Evolutionary conservation across 2,113 vertebrate species (phyloP), one percentile per base, ranked within the genome.

Genomic region (Morone chrysops): DNA sequence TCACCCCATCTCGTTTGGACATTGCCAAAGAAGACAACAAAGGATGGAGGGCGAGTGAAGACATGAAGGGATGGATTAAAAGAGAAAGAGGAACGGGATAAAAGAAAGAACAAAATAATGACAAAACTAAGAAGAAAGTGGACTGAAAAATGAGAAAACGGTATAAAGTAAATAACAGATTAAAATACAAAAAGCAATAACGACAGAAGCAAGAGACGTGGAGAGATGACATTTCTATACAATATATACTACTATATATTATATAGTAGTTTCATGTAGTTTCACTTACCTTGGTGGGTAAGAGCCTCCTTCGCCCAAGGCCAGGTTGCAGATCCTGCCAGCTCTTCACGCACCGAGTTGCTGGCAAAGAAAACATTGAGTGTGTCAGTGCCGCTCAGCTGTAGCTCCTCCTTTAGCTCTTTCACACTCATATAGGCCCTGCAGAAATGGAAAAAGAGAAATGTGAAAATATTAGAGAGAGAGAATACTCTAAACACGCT

Each of bases 271-370:
- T 11, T 51, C 45, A 14, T 53, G 5, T 31, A 11, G 72, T 69
- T 60, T 47, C 11, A 94, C 63, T 70, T 63, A 93, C 93, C 93
- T 86, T 97, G 94, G 81, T 97, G 95, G 65, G 92, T 97, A 1
- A 98, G 94, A 45, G 98, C 97, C 76, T 99, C 98, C 79, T 99
- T 99, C 53, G 98, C 97, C 98, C 98, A 99, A 0, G 98, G 98
- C 98, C 98, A 99, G 47, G 97, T 99, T 43, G 98, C 98, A 71
- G 97, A 96, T 80, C 98, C 98, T 50, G 97, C 98, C 86, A 99
- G 90, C 69, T 98, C 97, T 80, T 99, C 97, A 36, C 96, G 94
- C 25, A 96, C 96, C 0, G 98, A 99, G 84, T 96, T 98, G 84
- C 92, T 95, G 90, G 98, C 98, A 1, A 99, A 99, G 90, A 98